These are phyloP conservation scores for Dromaius novaehollandiae DNA, from an alignment of 2,113 vertebrate species.

Conservation along the genomic window DNA sequence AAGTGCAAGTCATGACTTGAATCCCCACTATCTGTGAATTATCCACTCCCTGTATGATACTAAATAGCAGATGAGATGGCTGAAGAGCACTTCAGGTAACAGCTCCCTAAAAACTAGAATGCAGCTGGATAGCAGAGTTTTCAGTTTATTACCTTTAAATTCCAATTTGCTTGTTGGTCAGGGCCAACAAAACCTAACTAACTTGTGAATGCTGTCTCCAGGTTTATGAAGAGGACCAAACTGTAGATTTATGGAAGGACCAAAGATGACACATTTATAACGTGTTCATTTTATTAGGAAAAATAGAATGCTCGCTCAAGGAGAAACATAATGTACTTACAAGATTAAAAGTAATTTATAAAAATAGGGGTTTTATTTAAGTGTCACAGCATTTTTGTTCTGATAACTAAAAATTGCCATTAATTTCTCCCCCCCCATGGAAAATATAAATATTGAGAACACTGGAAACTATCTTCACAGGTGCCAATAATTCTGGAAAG, in stretches of 20 bases:
- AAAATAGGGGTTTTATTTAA: not conserved
- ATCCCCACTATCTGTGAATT: not conserved
- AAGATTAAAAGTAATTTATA: not conserved
- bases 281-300: not conserved
- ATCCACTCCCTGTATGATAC: not conserved
- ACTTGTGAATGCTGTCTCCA: not conserved
- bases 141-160: not conserved
- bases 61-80: not conserved
- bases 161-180: not conserved
- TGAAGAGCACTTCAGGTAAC: not conserved
- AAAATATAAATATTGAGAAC: not conserved
- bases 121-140: not conserved
- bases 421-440: not conserved
- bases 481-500: not conserved
- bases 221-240: not conserved
- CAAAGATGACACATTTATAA: not conserved
- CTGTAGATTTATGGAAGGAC: too few relatives aligned
- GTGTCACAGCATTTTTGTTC: not conserved
- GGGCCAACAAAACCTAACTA: not conserved
- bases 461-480: not conserved
- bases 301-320: too few relatives aligned
- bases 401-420: not conserved
- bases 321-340: not conserved
- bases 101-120: not conserved
- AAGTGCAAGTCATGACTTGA: slow-evolving; percentile 14